phyloP scores from a whole-genome alignment of 2,797 vertebrate species.

The Numenius phaeopus region DNA sequence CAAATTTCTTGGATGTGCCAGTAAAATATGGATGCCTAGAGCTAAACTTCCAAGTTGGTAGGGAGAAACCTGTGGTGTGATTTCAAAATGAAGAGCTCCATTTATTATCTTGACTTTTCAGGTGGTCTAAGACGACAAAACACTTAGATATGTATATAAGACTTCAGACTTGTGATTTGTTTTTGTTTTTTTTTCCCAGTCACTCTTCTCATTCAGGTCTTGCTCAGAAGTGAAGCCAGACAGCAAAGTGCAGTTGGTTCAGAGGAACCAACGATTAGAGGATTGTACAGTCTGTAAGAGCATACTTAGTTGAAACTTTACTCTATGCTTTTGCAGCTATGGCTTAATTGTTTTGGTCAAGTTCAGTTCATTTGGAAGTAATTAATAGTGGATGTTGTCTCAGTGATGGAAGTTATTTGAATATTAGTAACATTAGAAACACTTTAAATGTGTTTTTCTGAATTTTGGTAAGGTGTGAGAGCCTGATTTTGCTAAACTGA shows the following conservation, averaged over 20 bases:
- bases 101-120: not conserved
- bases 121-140: not conserved
- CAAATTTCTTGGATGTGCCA: not conserved
- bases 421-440: not conserved
- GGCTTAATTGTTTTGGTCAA: not conserved
- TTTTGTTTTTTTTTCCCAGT: not conserved
- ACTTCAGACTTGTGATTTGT: not conserved
- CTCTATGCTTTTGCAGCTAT: not conserved
- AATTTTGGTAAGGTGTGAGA: not conserved
- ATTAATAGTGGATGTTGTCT: not conserved
- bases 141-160: not conserved
- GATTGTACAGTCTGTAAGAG: not conserved
- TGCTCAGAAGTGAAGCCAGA: not conserved
- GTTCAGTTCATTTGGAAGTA: not conserved
- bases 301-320: not conserved
- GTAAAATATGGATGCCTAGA: not conserved
- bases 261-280: not conserved
- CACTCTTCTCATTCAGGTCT: not conserved
- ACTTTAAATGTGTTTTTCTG: not conserved
- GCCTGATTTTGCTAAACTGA: not conserved
- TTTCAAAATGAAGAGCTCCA: not conserved
- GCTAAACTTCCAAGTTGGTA: not conserved
- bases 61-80: not conserved
- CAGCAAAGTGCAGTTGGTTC: not conserved
- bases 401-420: not conserved